These are phyloP conservation scores for Nerophis ophidion DNA, from an alignment of 2,113 vertebrate genomes.

Conservation along the genomic window DNA sequence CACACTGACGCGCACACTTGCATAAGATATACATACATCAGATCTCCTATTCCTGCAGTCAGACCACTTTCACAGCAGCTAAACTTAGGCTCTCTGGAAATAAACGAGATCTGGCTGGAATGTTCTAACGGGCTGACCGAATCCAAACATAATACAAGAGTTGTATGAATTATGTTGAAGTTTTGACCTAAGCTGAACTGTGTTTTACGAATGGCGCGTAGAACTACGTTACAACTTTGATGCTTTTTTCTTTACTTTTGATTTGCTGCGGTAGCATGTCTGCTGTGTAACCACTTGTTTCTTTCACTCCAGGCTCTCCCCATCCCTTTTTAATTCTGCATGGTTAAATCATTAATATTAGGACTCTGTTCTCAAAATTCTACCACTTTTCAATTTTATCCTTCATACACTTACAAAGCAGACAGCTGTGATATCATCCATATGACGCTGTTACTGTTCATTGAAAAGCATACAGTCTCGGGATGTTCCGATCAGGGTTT, in stretches of 20 bases:
- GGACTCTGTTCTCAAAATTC: too few species aligned
- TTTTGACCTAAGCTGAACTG: background rate
- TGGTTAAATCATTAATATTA: background rate
- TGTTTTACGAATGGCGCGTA: background rate
- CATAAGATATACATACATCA: constrained; percentile 1
- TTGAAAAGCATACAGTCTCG: too few species aligned
- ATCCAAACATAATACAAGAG: background rate
- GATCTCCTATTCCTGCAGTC: constrained; percentile 4
- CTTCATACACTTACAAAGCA: too few species aligned
- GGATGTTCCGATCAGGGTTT: too few species aligned
- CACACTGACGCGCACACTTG: background rate
- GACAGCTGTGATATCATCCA: too few species aligned
- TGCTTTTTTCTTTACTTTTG: background rate
- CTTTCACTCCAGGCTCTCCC: constrained; percentile 20
- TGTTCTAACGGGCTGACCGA: constrained; percentile 21
- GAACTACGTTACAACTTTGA: background rate
- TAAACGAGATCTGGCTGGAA: constrained; percentile 8
- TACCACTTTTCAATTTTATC: too few species aligned
- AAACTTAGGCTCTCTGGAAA: constrained; percentile 39
- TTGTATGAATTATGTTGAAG: background rate
- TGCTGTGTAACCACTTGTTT: constrained; percentile 23
- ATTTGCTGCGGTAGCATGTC: background rate
- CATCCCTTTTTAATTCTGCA: background rate
- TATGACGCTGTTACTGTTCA: too few species aligned
- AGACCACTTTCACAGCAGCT: constrained; percentile 26